These are phyloP conservation scores for Mormyrus proboscirostris DNA, from an alignment of 2,797 vertebrate genomes.

Conservation along the genomic window DNA sequence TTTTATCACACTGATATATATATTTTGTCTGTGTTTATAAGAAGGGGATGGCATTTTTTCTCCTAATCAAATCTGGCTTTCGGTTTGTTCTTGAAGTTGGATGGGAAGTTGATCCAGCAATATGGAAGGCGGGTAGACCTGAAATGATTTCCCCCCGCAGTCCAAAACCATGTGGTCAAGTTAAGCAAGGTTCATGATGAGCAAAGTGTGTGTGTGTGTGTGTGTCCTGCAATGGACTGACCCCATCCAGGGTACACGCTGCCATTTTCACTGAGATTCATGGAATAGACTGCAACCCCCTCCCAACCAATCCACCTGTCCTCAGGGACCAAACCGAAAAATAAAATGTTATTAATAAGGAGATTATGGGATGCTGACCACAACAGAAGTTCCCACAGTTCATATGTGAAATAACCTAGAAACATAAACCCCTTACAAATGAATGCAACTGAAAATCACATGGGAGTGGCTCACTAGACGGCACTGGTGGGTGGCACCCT, in stretches of 20 bases:
- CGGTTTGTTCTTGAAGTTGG: background rate
- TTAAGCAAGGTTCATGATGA: background rate
- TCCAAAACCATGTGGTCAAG: background rate
- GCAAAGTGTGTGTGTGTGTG: background rate
- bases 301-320: background rate
- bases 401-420: background rate
- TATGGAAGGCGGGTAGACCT: background rate
- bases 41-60: background rate
- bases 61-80: background rate
- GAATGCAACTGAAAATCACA: background rate
- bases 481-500: background rate
- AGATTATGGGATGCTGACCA: background rate
- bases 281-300: background rate
- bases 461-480: background rate
- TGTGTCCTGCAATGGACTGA: background rate
- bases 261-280: background rate
- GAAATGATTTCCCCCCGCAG: background rate
- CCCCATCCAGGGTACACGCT: background rate
- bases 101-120: background rate
- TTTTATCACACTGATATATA: slow-evolving; percentile 47
- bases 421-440: background rate
- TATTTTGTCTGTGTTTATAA: slow-evolving; percentile 28
- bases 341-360: background rate
- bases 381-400: background rate
- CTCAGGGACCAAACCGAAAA: background rate